These are phyloP conservation scores for Pavo muticus DNA, from an alignment of 2,113 vertebrate genomes.

Conservation along the genomic window DNA sequence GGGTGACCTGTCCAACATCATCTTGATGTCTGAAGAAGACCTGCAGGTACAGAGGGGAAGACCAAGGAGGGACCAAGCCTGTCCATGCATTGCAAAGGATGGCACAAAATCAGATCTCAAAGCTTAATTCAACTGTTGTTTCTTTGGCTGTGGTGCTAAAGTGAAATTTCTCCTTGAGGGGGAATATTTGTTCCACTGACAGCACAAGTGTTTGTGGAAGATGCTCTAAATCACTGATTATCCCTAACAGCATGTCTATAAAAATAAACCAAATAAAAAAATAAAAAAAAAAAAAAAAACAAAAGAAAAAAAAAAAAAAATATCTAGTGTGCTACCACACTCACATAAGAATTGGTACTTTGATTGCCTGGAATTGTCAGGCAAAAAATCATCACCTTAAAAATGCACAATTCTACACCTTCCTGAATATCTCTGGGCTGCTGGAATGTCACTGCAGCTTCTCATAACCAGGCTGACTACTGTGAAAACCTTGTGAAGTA, in stretches of 20 bases:
- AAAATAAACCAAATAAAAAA: too few relatives aligned
- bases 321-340: neutral
- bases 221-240: neutral
- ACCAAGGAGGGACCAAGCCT: too few relatives aligned
- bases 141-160: neutral
- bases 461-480: neutral
- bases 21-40: constrained; percentile 92
- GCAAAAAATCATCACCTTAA: too few relatives aligned
- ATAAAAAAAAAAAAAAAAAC: too few relatives aligned
- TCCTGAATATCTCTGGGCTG: neutral
- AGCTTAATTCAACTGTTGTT: neutral
- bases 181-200: neutral
- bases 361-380: neutral
- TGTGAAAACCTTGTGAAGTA: neutral
- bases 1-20: constrained; percentile 86
- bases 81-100: neutral
- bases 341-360: neutral
- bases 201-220: neutral
- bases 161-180: neutral
- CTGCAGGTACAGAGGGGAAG: constrained; percentile 82
- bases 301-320: too few relatives aligned
- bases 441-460: neutral
- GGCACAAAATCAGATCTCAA: neutral
- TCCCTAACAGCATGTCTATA: neutral
- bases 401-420: neutral